Conservation (phyloP, 2,888 invertebrate species). For the Theretra japonica region DNA sequence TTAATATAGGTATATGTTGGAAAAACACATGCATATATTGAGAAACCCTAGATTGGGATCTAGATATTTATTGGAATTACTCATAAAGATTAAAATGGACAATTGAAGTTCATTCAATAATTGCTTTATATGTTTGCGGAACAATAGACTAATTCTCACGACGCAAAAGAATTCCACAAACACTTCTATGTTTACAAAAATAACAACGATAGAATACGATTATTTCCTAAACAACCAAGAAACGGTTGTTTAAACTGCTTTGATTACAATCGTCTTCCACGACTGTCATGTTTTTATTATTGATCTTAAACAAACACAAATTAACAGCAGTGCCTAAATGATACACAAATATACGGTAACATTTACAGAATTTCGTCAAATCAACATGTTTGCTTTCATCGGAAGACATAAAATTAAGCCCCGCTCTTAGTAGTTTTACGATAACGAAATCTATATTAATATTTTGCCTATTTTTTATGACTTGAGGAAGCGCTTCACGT, state of each 20-base stretch:
- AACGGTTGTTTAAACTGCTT: not conserved
- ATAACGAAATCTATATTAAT: not conserved
- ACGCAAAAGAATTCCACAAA: not conserved
- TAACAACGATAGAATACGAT: not conserved
- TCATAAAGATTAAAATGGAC: too few species aligned
- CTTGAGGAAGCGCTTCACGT: too few species aligned
- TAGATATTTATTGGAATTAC: too few species aligned
- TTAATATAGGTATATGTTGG: too few species aligned
- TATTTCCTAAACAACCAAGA: not conserved
- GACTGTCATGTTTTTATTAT: not conserved
- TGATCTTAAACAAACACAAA: not conserved
- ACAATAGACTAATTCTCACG: not conserved
- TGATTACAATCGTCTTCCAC: not conserved
- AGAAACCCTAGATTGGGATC: too few species aligned
- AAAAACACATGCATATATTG: too few species aligned
- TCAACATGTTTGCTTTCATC: conserved; percentile 3
- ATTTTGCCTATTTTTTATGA: not conserved
- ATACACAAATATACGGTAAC: not conserved
- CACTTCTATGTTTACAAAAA: conserved; percentile 6
- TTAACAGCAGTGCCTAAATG: not conserved
- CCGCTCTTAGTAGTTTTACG: not conserved
- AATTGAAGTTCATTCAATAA: too few species aligned
- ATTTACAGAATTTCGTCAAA: not conserved
- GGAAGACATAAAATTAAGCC: not conserved
- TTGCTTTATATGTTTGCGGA: not conserved